Evolutionary conservation across 2,797 vertebrate genomes (phyloP).

Genomic region (Nothura maculosa): DNA sequence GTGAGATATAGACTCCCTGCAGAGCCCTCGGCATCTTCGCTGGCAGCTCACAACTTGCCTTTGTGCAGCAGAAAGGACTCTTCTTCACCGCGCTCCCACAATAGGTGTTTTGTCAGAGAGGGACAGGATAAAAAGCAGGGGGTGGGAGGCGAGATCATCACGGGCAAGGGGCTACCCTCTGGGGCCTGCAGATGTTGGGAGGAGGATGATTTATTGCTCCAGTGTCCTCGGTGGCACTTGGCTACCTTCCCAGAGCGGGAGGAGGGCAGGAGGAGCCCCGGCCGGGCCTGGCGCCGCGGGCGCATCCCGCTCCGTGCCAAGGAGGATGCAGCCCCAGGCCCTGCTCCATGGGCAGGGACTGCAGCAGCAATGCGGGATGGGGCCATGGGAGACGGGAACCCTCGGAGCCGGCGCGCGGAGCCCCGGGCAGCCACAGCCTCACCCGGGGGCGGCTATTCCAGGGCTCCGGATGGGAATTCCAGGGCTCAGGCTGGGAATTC

Average conservation of each 20-base stretch:
- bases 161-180: slow-evolving; percentile 87
- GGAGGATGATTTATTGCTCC: slow-evolving; percentile 94
- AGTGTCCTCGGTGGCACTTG: slow-evolving; percentile 94
- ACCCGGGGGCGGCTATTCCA: too few species aligned
- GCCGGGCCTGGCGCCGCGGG: too few species aligned
- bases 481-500: not conserved
- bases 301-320: too few species aligned
- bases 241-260: slow-evolving; percentile 86
- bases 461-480: not conserved
- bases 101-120: slow-evolving; percentile 92
- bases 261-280: too few species aligned
- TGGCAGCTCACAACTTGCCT: slow-evolving; percentile 92
- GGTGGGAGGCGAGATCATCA: slow-evolving; percentile 87
- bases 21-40: slow-evolving; percentile 89
- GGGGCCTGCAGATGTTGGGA: slow-evolving; percentile 93
- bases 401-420: too few species aligned
- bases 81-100: slow-evolving; percentile 93
- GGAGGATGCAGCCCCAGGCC: too few species aligned
- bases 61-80: slow-evolving; percentile 93
- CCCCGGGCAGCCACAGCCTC: too few species aligned
- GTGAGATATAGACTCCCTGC: slow-evolving; percentile 86
- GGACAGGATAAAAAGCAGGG: slow-evolving; percentile 87
- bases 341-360: too few species aligned
- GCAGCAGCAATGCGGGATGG: too few species aligned
- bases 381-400: too few species aligned